These are phyloP conservation scores for Riptortus pedestris DNA, from an alignment of 1,140 invertebrate species.

Conservation along the genomic window DNA sequence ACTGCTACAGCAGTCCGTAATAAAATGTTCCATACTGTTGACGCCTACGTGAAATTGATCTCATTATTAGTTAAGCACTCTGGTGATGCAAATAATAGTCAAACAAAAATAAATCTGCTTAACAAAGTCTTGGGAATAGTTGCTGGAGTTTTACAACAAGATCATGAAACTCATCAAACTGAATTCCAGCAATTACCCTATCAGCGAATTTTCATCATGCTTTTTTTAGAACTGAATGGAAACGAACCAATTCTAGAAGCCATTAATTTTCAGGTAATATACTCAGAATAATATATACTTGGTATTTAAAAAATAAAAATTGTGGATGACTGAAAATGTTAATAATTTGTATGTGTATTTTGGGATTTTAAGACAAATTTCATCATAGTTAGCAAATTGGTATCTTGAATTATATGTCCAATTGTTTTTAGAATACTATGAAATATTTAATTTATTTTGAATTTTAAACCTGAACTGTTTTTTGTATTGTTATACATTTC, in stretches of 20 bases:
- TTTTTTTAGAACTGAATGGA: slow-evolving; percentile 91
- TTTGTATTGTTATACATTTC: too few relatives aligned
- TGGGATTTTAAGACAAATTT: too few relatives aligned
- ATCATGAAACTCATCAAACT: slow-evolving; percentile 70
- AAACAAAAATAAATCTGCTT: slow-evolving; percentile 90
- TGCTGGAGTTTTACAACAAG: slow-evolving; percentile 84
- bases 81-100: slow-evolving; percentile 74
- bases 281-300: not conserved
- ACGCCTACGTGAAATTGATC: slow-evolving; percentile 89
- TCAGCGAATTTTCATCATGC: slow-evolving; percentile 92
- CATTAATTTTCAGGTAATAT: slow-evolving; percentile 69
- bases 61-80: slow-evolving; percentile 93
- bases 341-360: not conserved
- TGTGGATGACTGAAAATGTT: too few relatives aligned
- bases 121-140: slow-evolving; percentile 94
- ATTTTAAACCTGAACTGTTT: too few relatives aligned
- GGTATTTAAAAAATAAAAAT: not conserved
- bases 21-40: slow-evolving; percentile 91
- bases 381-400: too few relatives aligned
- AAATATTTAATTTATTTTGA: too few relatives aligned
- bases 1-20: slow-evolving; percentile 35
- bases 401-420: too few relatives aligned
- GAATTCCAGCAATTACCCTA: slow-evolving; percentile 97
- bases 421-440: too few relatives aligned
- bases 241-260: slow-evolving; percentile 85